phyloP scores from a whole-genome alignment of 2,888 invertebrate genomes.

The Trachelus tabidus region DNA sequence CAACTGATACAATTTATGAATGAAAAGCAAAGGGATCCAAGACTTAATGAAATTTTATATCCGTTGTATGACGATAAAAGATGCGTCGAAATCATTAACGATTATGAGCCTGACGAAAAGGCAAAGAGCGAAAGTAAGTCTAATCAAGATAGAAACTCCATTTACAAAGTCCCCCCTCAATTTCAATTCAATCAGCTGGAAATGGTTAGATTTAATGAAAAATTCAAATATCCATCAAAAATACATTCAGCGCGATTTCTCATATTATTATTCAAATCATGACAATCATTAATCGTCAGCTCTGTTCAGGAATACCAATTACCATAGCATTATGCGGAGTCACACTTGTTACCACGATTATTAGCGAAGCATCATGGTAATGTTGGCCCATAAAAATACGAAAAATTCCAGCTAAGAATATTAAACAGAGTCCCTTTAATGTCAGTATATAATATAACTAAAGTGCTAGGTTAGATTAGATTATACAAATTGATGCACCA shows the following conservation, averaged over 20 bases:
- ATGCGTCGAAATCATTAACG: constrained; percentile 71
- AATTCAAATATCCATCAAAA: background rate
- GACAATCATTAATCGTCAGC: background rate
- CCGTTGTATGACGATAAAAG: constrained; percentile 74
- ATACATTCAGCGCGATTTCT: background rate
- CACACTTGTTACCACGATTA: background rate
- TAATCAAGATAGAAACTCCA: background rate
- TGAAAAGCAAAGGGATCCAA: constrained; percentile 75
- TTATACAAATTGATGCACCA: background rate
- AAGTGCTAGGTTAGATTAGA: too few species aligned
- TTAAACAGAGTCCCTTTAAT: background rate
- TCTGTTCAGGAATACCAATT: background rate
- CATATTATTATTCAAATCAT: background rate
- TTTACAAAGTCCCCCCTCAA: background rate
- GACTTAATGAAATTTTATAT: constrained; percentile 77
- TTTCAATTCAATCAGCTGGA: background rate
- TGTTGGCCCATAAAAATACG: background rate
- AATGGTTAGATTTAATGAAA: background rate
- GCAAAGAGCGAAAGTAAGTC: constrained; percentile 65
- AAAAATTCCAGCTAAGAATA: background rate
- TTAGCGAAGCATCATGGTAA: background rate
- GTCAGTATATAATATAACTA: too few species aligned
- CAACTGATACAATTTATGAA: constrained; percentile 72
- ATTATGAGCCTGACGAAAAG: constrained; percentile 70
- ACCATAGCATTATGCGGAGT: background rate